Evolutionary conservation across 2,113 vertebrate genomes (phyloP), one percentile per base, ranked within the genome.

Genomic region (Protobothrops mucrosquamatus): DNA sequence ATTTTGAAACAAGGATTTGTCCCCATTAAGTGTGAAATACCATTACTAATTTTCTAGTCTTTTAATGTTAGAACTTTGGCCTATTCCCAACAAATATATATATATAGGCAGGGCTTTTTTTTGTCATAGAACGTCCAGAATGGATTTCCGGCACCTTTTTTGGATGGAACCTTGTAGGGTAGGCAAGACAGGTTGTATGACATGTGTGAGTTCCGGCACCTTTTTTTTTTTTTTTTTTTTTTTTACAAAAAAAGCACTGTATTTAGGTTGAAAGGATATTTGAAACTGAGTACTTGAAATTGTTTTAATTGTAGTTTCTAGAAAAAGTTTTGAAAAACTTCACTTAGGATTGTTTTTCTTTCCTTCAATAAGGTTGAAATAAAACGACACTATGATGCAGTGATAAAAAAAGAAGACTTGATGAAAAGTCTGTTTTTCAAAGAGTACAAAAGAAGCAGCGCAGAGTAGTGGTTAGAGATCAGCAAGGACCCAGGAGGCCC

Each of bases 241-340:
- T n/a, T n/a, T n/a, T n/a, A n/a, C n/a, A n/a, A 39, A 39, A 39
- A 39, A 39, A 39, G 39, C 39, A 39, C 39, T 39, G 39, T 39
- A 5, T 34, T 95, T 26, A 94, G 93, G 93, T 90, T 90, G 12
- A 34, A 74, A 59, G 69, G 39, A 39, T 81, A 74, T 74, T 39
- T 74, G 69, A 74, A 74, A 74, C 0, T 2, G n/a, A 74, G 14
- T 7, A 74, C 6, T 74, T 64, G 20, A 89, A 95, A 93, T 96
- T 93, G 55, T 7, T 86, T 95, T 96, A 95, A 96, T 94, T 95
- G 15, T 92, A 95, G 89, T 29, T 96, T 95, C 43, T 93, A 88
- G 7, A 91, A 46, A 51, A 57, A 85, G 34, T 94, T 97, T 95
- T 96, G 90, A 95, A 95, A 95, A 29, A 87, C 69, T 93, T 97